Percentiles rank a stretch among this genome's conserved stretches.
phyloP scores from a whole-genome alignment of 2,888 invertebrate genomes.

The Epinotia ramella region DNA sequence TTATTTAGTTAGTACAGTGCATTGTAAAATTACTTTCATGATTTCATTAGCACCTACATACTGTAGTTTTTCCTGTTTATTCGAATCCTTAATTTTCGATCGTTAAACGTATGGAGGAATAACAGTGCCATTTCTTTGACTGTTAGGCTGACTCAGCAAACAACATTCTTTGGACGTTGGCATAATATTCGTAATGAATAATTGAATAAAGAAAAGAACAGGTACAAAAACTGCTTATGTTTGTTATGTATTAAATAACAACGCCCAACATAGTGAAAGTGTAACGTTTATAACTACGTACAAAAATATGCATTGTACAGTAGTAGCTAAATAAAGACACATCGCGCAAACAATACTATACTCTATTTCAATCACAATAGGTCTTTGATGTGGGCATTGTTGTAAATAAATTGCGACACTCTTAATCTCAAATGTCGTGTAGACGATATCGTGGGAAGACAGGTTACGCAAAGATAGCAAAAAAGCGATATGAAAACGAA shows the following conservation, averaged over 20 bases:
- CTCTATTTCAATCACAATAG: not conserved
- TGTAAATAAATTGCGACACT: conserved; percentile 22
- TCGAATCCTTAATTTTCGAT: not conserved
- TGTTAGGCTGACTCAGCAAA: conserved; percentile 4
- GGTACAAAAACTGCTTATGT: not conserved
- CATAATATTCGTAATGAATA: conserved; percentile 4
- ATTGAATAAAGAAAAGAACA: conserved; percentile 2
- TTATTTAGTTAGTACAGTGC: too few relatives aligned
- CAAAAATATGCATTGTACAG: conserved; percentile 31
- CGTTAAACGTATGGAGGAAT: not conserved
- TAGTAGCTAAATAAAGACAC: conserved; percentile 1
- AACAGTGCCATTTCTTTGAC: conserved; percentile 18
- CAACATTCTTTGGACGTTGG: not conserved
- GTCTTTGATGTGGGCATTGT: not conserved
- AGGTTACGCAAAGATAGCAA: conserved; percentile 39
- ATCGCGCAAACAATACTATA: not conserved
- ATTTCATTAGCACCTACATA: too few relatives aligned
- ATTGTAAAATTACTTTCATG: too few relatives aligned
- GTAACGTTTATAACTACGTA: conserved; percentile 22
- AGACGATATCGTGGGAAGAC: conserved; percentile 43
- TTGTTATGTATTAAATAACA: conserved; percentile 32
- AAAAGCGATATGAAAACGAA: conserved; percentile 31
- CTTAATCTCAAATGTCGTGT: conserved; percentile 40
- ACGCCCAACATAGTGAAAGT: conserved; percentile 39
- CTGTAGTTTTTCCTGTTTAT: too few relatives aligned